Percentiles rank a stretch among this genome's conserved stretches.
Evolutionary conservation across 2,888 invertebrate genomes (phyloP).

Genomic region (Andrena praecox): DNA sequence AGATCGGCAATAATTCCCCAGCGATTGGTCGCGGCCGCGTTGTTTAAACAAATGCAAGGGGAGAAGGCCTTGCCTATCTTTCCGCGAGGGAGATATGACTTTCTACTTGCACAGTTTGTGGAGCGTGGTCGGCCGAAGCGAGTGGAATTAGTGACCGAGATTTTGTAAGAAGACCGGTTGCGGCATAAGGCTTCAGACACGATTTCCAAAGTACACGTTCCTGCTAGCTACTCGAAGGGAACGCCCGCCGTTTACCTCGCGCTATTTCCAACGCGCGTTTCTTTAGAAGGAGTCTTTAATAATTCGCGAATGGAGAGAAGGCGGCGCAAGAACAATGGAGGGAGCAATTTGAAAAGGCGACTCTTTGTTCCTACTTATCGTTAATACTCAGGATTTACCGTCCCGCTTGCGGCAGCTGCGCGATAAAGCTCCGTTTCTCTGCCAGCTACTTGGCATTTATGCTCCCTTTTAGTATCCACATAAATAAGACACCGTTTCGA

Average conservation of each 20-base stretch:
- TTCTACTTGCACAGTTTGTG: conserved; percentile 29
- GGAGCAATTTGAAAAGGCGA: conserved; percentile 13
- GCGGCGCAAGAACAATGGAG: background rate
- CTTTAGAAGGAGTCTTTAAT: background rate
- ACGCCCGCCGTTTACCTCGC: background rate
- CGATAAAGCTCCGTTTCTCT: conserved; percentile 43
- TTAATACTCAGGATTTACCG: background rate
- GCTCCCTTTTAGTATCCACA: background rate
- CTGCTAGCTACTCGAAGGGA: background rate
- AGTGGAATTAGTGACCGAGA: conserved; percentile 63
- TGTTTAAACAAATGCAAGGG: background rate
- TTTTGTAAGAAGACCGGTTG: conserved; percentile 71
- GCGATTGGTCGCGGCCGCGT: background rate
- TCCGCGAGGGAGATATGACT: background rate
- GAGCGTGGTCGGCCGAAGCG: conserved; percentile 9
- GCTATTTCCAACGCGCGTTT: background rate
- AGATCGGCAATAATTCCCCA: background rate
- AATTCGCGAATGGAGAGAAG: background rate
- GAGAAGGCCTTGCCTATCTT: background rate
- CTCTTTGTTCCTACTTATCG: conserved; percentile 65
- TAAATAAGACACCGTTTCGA: background rate
- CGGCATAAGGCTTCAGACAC: conserved; percentile 21
- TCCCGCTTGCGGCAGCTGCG: conserved; percentile 34
- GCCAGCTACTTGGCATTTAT: background rate
- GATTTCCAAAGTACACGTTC: conserved; percentile 21